Evolutionary conservation across 2,888 invertebrate genomes (phyloP), one percentile per base, ranked within the genome.

Genomic region (Apamea crenata): DNA sequence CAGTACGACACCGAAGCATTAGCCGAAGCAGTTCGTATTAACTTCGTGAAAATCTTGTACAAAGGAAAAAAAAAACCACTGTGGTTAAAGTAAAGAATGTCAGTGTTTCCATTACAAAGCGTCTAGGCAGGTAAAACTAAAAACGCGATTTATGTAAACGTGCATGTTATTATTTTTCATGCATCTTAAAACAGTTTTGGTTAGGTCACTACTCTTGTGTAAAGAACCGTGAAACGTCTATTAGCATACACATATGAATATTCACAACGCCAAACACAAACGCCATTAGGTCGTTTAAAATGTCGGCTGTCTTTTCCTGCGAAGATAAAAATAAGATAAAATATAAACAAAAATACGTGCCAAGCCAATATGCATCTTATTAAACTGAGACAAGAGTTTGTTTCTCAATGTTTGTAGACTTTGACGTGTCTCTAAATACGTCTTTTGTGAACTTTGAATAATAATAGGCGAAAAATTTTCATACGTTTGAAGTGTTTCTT

Each of bases 401-500:
- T 88, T 87, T 82, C 80, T 85, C 18, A 82, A 75, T 88, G 87
- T 87, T 90, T 89, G 78, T 89, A 84, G 84, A 40, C 90, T 91
- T 90, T 88, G 88, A 88, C 86, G 88, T 91, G 87, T 91, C 88
- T 90, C 84, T 92, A 91, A 90, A 92, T 91, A 90, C 84, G 87
- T 91, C 91, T 93, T 94, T 93, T 93, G 40, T 40, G 93, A 93
- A 92, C 73, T 91, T 87, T 86, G 90, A 90, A 92, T 92, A 92
- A 92, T 93, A 93, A 91, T 89, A 90, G 88, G 81, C 84, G 82
- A 83, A 90, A 87, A 83, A 88, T 88, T 89, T 88, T 89, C 88
- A 85, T 91, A 86, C 89, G 86, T 93, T 94, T 93, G 92, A 92
- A 91, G 91, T 91, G 87, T 91, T 93, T 91, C 92, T 92, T 93